Conservation (phyloP, 2,888 invertebrate species). For the Drosophila parthenogenetica region DNA sequence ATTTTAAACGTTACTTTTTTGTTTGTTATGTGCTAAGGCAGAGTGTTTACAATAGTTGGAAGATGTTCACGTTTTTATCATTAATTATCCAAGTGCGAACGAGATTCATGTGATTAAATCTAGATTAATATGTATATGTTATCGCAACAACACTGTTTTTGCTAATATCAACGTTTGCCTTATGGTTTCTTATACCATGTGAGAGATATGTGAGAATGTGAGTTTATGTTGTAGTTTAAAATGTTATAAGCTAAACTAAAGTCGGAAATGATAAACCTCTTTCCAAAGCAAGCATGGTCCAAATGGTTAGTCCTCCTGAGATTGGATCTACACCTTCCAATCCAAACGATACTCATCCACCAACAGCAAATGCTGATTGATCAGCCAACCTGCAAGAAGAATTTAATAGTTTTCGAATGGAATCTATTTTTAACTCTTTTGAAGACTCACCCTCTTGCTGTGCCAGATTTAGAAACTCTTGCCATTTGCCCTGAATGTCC, state of each 20-base stretch:
- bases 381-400: slow-evolving; percentile 86
- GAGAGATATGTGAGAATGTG: slow-evolving; percentile 67
- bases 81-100: slow-evolving; percentile 30
- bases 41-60: slow-evolving; percentile 69
- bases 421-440: neutral
- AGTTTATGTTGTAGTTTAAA: slow-evolving; percentile 20
- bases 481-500: slow-evolving; percentile 86
- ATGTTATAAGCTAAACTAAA: slow-evolving; percentile 29
- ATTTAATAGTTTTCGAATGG: neutral
- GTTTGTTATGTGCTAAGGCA: slow-evolving; percentile 68
- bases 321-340: slow-evolving; percentile 81
- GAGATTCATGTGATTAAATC: slow-evolving; percentile 48
- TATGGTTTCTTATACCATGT: slow-evolving; percentile 50
- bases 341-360: slow-evolving; percentile 87
- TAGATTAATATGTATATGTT: slow-evolving; percentile 53
- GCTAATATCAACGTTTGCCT: slow-evolving; percentile 63
- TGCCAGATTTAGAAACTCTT: slow-evolving; percentile 83
- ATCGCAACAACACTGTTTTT: slow-evolving; percentile 43
- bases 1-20: slow-evolving; percentile 58
- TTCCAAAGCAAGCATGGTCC: slow-evolving; percentile 52
- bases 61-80: slow-evolving; percentile 59
- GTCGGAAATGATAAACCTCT: slow-evolving; percentile 27
- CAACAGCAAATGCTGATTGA: slow-evolving; percentile 87
- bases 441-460: slow-evolving; percentile 85
- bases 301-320: neutral